Evolutionary conservation across 2,888 invertebrate genomes (phyloP).

Genomic region (Hipparchia sbordonii): DNA sequence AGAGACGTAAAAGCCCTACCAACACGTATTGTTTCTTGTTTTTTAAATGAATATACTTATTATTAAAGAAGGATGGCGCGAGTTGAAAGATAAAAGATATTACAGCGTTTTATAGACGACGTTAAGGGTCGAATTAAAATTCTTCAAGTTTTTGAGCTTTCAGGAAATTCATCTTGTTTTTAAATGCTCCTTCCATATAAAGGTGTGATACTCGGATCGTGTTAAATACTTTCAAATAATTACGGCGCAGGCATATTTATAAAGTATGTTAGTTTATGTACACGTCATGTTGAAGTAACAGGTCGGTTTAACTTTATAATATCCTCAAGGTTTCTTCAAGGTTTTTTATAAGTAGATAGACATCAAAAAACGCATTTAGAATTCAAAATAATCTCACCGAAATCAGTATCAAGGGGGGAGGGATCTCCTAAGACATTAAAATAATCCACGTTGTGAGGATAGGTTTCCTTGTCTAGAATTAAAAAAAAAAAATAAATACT

Average conservation of each 20-base stretch:
- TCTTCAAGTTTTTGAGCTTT: conserved; percentile 26
- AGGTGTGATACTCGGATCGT: conserved; percentile 31
- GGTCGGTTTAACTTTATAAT: not conserved
- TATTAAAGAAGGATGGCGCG: not conserved
- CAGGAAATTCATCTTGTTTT: conserved; percentile 27
- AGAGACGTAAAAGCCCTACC: not conserved
- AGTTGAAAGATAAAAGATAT: conserved; percentile 26
- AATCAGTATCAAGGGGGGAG: not conserved
- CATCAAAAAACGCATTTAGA: not conserved
- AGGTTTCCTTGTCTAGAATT: no score
- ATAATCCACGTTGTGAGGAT: no score
- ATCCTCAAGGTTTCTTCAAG: conserved; percentile 1
- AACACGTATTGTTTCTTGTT: not conserved
- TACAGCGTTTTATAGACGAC: conserved; percentile 25
- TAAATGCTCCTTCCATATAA: conserved; percentile 28
- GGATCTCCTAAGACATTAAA: no score
- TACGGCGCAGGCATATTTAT: conserved; percentile 1
- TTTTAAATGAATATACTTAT: conserved; percentile 10
- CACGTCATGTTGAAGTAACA: not conserved
- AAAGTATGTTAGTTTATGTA: conserved; percentile 14
- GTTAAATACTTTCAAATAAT: conserved; percentile 18
- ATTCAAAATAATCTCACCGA: not conserved
- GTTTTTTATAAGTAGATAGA: not conserved
- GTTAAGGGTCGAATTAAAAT: conserved; percentile 27
- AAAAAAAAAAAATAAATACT: no score